phyloP scores from a whole-genome alignment of 2,797 vertebrate genomes.

The Ibycter americanus region DNA sequence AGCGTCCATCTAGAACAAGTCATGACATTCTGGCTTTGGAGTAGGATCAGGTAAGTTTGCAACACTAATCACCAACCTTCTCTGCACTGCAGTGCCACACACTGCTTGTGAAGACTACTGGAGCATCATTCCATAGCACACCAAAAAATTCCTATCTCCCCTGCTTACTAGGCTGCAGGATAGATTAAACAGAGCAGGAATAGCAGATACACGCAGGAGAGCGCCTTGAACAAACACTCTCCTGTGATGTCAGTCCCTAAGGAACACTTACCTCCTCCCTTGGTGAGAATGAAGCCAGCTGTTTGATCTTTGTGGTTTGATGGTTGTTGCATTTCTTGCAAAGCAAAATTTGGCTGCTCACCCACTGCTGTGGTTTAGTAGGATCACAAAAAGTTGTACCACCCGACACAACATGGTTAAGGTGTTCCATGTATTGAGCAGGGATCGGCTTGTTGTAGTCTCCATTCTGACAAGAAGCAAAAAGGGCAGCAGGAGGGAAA shows the following conservation, averaged over 20 bases:
- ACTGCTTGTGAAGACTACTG: neutral
- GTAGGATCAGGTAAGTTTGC: neutral
- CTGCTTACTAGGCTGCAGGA: neutral
- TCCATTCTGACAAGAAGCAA: slow-evolving; percentile 83
- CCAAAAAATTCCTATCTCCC: neutral
- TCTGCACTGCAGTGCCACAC: neutral
- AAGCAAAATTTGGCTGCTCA: slow-evolving; percentile 93
- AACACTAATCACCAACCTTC: neutral
- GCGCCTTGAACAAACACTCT: neutral
- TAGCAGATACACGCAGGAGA: neutral
- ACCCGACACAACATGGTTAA: slow-evolving; percentile 92
- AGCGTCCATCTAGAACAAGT: neutral
- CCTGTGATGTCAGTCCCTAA: neutral
- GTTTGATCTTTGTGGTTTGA: slow-evolving; percentile 92
- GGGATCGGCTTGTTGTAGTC: slow-evolving; percentile 99
- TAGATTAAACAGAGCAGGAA: neutral
- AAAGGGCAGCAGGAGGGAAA: neutral
- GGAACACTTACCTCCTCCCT: slow-evolving; percentile 85
- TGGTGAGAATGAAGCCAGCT: slow-evolving; percentile 91
- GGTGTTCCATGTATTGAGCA: slow-evolving; percentile 94
- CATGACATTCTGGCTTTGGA: neutral
- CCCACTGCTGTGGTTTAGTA: slow-evolving; percentile 87
- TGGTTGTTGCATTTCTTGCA: slow-evolving; percentile 94
- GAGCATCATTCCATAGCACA: neutral
- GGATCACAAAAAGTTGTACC: slow-evolving; percentile 69